Conservation (phyloP, 2,113 vertebrate genomes). For the Rhinoderma darwinii region DNA sequence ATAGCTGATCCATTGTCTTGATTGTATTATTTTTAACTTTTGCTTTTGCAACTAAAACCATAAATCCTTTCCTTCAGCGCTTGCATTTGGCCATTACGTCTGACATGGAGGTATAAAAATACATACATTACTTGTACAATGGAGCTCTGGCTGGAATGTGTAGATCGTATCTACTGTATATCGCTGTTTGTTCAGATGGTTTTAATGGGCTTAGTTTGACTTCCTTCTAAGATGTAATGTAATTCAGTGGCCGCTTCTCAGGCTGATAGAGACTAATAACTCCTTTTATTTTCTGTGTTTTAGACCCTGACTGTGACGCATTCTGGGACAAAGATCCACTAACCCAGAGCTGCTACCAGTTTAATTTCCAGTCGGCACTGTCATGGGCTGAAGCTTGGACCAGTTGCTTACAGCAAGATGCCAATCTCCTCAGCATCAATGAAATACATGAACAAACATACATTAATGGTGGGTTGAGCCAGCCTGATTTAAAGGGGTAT, state of each 20-base stretch:
- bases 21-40: too few species aligned
- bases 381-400: conserved; percentile 92
- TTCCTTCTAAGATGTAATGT: background rate
- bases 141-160: background rate
- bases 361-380: conserved; percentile 93
- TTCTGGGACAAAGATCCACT: conserved; percentile 96
- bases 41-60: too few species aligned
- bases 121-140: conserved; percentile 15
- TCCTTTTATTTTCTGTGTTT: background rate
- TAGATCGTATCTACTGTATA: background rate
- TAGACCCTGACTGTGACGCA: conserved; percentile 86
- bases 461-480: conserved; percentile 85
- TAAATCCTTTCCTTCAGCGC: background rate
- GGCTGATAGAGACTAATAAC: background rate
- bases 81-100: background rate
- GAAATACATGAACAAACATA: conserved; percentile 96
- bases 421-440: conserved; percentile 92
- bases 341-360: conserved; percentile 97
- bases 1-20: too few species aligned
- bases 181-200: background rate
- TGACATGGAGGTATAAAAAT: background rate
- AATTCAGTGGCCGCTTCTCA: background rate
- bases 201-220: conserved; percentile 1
- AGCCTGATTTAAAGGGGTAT: too few species aligned
- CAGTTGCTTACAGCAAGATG: conserved; percentile 93